Evolutionary conservation across 2,113 vertebrate genomes (phyloP), one percentile per base, ranked within the genome.

Genomic region (Eleginops maclovinus): DNA sequence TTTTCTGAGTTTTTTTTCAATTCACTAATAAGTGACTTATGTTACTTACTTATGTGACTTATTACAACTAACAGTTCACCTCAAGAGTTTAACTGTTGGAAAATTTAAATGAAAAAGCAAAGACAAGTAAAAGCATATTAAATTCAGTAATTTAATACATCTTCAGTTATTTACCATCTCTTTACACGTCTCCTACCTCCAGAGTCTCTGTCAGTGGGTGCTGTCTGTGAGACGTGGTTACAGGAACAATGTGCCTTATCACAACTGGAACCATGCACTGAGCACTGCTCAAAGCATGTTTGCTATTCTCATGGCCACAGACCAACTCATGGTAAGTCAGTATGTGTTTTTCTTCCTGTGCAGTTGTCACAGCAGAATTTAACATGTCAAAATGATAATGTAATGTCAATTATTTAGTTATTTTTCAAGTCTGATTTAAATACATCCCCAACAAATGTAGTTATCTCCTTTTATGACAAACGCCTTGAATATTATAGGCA

Each of bases 281-380:
- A 96, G 96, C 84, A 98, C 97, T 1, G 96, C 96, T 0, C 97
- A 98, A 72, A 97, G 96, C 84, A 98, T 98, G 97, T 98, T 98
- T 79, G 96, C 96, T 21, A 95, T 97, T 66, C 91, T 98, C 40
- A 97, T 94, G 88, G 94, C 78, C 46, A 87, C 96, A 14, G 95
- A 95, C 28, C 94, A 94, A 76, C 95, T 98, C 72, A 96, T 97
- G 96, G 97, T 98, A 87, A 77, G 83, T 58, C 5, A 36, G 31
- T 15, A 24, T 50, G 22, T 40, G 8, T 19, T 19, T 51, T 36
- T 61, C 9, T 24, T 44, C 8, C 19, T 44, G 9, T 17, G 28
- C 46, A 49, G 4, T n/a, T 3, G 4, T 1, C 49, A 40, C 14
- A 24, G 15, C 36, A 49, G 62, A 61, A 69, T 13, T 14, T 14